Evolutionary conservation across 2,888 invertebrate species (phyloP).

Genomic region (Syritta pipiens): DNA sequence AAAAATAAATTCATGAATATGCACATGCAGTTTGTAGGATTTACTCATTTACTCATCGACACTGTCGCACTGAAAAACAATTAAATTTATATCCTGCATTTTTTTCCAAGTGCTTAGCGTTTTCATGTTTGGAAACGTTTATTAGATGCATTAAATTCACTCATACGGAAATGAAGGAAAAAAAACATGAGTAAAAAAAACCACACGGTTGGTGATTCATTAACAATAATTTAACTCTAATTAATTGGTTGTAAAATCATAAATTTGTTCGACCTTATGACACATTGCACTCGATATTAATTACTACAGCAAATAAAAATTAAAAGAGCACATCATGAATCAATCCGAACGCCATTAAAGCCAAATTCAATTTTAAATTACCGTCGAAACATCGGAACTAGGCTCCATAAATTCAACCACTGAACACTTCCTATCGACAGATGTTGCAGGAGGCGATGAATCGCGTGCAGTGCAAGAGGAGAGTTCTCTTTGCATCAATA

Average conservation of each 20-base stretch:
- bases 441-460: background rate
- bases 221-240: slow-evolving; percentile 35
- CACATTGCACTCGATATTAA: slow-evolving; percentile 39
- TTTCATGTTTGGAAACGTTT: too few species aligned
- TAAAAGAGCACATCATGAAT: slow-evolving; percentile 21
- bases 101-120: too few species aligned
- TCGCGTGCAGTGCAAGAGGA: background rate
- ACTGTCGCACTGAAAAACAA: too few species aligned
- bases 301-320: background rate
- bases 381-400: slow-evolving; percentile 42
- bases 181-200: too few species aligned
- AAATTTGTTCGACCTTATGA: slow-evolving; percentile 43
- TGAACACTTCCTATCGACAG: slow-evolving; percentile 55
- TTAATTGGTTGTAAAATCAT: slow-evolving; percentile 55
- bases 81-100: too few species aligned
- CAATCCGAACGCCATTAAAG: slow-evolving; percentile 26
- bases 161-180: too few species aligned
- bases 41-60: too few species aligned
- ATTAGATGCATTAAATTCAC: too few species aligned
- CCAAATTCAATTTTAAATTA: slow-evolving; percentile 52
- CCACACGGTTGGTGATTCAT: too few species aligned
- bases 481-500: too few species aligned
- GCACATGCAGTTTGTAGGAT: too few species aligned
- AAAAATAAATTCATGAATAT: too few species aligned
- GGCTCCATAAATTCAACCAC: slow-evolving; percentile 43